Percentiles rank a stretch among this genome's conserved stretches.
Conservation (phyloP, 2,888 invertebrate genomes). For the Tetanocera ferruginea region DNA sequence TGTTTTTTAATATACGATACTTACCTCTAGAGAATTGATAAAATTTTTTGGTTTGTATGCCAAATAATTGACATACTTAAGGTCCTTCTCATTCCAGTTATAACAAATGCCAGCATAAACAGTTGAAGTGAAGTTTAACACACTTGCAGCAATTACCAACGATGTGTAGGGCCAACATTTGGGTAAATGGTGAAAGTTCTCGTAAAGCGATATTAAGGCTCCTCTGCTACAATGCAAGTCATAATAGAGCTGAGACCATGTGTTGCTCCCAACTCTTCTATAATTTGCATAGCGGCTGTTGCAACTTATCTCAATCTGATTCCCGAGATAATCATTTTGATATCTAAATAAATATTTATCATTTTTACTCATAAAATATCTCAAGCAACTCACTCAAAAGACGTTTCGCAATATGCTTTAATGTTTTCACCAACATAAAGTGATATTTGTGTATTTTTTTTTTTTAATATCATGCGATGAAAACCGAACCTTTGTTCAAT, state of each 20-base stretch:
- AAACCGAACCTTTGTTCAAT: constrained; percentile 1
- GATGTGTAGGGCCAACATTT: constrained; percentile 16
- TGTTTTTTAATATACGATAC: too few species aligned
- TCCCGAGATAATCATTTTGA: neutral
- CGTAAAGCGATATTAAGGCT: neutral
- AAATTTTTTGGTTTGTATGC: neutral
- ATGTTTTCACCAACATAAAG: neutral
- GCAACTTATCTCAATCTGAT: neutral
- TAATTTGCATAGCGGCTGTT: too few species aligned
- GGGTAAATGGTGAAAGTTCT: neutral
- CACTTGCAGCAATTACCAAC: neutral
- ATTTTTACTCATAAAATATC: neutral
- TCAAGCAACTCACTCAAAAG: neutral
- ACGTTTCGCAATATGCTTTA: constrained; percentile 11
- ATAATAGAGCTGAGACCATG: neutral
- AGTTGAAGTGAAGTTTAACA: neutral
- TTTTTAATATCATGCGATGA: neutral
- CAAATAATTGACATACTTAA: constrained; percentile 20
- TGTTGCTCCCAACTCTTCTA: too few species aligned
- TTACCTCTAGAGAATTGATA: neutral
- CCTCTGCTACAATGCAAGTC: neutral
- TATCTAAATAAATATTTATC: neutral
- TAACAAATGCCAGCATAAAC: constrained; percentile 17
- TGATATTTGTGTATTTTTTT: neutral
- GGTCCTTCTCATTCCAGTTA: constrained; percentile 1